Percentiles rank a stretch among this genome's conserved stretches.
These are phyloP conservation scores for Pandemis corylana DNA, from an alignment of 2,888 invertebrate species.

Conservation along the genomic window DNA sequence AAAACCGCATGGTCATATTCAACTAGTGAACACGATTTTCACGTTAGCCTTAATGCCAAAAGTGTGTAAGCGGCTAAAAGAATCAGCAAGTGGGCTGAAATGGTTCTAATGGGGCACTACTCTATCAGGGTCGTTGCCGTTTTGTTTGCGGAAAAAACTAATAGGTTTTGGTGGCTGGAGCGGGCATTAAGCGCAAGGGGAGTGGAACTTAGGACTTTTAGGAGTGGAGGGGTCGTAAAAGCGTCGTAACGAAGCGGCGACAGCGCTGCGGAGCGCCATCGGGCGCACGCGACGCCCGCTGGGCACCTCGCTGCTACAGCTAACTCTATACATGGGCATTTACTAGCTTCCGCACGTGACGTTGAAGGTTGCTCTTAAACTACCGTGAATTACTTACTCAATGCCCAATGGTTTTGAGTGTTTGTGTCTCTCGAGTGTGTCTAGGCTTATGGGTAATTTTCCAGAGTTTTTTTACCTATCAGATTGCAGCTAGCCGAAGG, in stretches of 20 bases:
- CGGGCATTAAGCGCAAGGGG: constrained; percentile 71
- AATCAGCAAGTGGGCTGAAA: constrained; percentile 60
- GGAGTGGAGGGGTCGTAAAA: constrained; percentile 65
- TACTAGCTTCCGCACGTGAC: constrained; percentile 22
- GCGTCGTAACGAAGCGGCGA: constrained; percentile 58
- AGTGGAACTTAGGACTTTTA: constrained; percentile 48
- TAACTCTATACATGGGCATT: constrained; percentile 26
- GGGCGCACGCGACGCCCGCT: constrained; percentile 69
- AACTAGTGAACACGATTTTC: constrained; percentile 42
- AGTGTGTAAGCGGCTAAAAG: constrained; percentile 62
- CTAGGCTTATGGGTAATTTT: too few species aligned
- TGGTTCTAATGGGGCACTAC: constrained; percentile 55
- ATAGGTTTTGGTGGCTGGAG: constrained; percentile 59
- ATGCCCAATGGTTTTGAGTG: too few species aligned
- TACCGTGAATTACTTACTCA: neutral
- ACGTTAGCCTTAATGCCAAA: constrained; percentile 58
- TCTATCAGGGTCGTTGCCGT: constrained; percentile 50
- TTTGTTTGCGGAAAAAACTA: constrained; percentile 67
- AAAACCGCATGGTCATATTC: constrained; percentile 33
- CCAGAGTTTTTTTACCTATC: too few species aligned
- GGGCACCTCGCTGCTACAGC: constrained; percentile 55
- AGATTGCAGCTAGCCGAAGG: too few species aligned
- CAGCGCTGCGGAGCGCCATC: constrained; percentile 62
- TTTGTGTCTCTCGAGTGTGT: too few species aligned
- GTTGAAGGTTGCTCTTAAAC: neutral